Evolutionary conservation across 2,888 invertebrate species (phyloP).

Genomic region (Drosophila mulleri): DNA sequence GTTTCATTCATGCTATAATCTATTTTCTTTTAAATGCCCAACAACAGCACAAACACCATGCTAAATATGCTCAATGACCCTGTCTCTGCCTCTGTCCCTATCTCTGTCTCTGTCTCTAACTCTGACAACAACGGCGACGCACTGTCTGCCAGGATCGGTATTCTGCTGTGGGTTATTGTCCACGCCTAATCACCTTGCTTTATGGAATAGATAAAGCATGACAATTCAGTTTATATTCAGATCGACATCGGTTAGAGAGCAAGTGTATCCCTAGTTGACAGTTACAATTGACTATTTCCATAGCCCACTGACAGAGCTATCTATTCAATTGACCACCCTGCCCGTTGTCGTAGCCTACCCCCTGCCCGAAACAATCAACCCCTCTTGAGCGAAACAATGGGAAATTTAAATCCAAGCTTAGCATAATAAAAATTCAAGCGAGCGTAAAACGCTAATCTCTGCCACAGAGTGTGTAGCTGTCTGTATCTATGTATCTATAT

Average conservation of each 20-base stretch:
- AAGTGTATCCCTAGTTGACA: slow-evolving; percentile 35
- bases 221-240: slow-evolving; percentile 51
- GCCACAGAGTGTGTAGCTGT: slow-evolving; percentile 56
- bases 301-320: slow-evolving; percentile 11
- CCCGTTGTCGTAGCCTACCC: slow-evolving; percentile 22
- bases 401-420: slow-evolving; percentile 78
- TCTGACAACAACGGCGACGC: slow-evolving; percentile 56
- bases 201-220: slow-evolving; percentile 29
- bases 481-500: slow-evolving; percentile 49
- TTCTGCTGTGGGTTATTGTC: slow-evolving; percentile 21
- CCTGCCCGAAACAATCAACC: slow-evolving; percentile 56
- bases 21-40: slow-evolving; percentile 76
- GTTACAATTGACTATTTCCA: slow-evolving; percentile 13
- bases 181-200: slow-evolving; percentile 51
- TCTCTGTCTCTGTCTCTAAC: too few species aligned
- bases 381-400: slow-evolving; percentile 73
- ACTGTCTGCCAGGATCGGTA: slow-evolving; percentile 70
- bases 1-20: slow-evolving; percentile 76
- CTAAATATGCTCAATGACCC: slow-evolving; percentile 51
- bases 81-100: background rate
- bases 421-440: slow-evolving; percentile 84
- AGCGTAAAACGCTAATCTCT: slow-evolving; percentile 85
- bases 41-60: slow-evolving; percentile 45
- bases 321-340: slow-evolving; percentile 37
- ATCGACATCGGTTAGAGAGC: slow-evolving; percentile 19